Percentiles rank a stretch among this genome's conserved stretches.
phyloP scores from a whole-genome alignment of 2,797 vertebrate genomes.

The Myotis planiceps region DNA sequence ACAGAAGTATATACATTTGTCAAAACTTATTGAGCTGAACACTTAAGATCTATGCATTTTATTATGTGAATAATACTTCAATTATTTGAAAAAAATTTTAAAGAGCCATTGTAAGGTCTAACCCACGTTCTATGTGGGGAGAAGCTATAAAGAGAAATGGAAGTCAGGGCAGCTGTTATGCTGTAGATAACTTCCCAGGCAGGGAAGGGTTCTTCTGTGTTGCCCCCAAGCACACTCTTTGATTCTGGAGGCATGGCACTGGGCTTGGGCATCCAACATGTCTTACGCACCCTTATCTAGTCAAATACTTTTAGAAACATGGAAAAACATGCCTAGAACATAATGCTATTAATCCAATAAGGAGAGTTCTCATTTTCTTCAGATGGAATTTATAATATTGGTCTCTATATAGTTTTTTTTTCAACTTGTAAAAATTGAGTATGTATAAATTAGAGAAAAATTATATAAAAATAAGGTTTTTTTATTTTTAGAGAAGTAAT shows the following conservation, averaged over 20 bases:
- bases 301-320: not conserved
- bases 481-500: not conserved
- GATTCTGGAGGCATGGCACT: not conserved
- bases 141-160: not conserved
- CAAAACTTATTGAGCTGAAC: not conserved
- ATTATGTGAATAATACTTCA: not conserved
- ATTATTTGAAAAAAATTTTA: not conserved
- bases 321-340: not conserved
- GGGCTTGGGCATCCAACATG: not conserved
- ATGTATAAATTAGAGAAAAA: not conserved
- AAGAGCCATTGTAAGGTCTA: not conserved
- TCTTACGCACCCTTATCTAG: not conserved
- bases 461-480: not conserved
- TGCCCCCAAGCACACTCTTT: not conserved
- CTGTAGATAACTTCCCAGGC: not conserved
- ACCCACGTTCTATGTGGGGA: not conserved
- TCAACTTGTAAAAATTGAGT: not conserved
- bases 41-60: conserved; percentile 10
- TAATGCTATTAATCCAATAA: not conserved
- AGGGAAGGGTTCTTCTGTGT: not conserved
- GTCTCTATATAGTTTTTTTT: not conserved
- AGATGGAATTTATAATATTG: not conserved
- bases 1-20: not conserved
- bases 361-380: conserved; percentile 33
- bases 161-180: not conserved